Base-by-base conservation (phyloP, 1,140 invertebrate genomes). In the Radopholus similis region DNA sequence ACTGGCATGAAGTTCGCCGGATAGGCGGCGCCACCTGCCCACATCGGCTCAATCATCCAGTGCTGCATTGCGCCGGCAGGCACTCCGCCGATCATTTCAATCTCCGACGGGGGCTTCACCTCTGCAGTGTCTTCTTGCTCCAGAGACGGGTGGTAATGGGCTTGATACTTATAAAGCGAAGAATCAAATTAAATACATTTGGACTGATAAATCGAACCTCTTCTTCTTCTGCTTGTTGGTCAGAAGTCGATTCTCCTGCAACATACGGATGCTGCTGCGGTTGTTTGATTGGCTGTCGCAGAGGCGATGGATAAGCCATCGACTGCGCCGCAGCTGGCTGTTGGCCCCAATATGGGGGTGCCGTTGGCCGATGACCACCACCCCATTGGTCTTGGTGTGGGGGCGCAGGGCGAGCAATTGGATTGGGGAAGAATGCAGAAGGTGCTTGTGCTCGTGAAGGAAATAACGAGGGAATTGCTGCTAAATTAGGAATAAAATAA, bases 91-190 rank as follows among this genome's bases (percentile, higher is more conserved):
- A n/a, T n/a, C 15, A 49, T 11, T 49, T 49, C 47, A n/a, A n/a
- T n/a, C n/a, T n/a, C n/a, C n/a, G n/a, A n/a, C 13, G 47, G 47
- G 30, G 47, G 47, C 18, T 28, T 21, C 30, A 26, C 23, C 8
- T 62, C 59, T 11, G n/a, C 28, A 28, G 59, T 15, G 0, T 70
- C 68, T 3, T 71, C 68, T 63, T 70, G 66, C 34, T 70, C 68
- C 23, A 70, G 68, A 23, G 68, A 70, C 15, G 68, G 47, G 70
- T 70, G 66, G 13, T 70, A 70, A 42, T 70, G 69, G 8, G 68
- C 68, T 73, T 70, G 53, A 53, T 70, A 70, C 68, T 70, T 11
- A 73, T 59, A 68, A 2, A 68, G 23, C 57, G 28, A 64, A 49
- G 15, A 15, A 26, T 42, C 8, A 38, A 2, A 13, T 18, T 47